Conservation (phyloP, 2,113 vertebrate species). For the Crotalus tigris region DNA sequence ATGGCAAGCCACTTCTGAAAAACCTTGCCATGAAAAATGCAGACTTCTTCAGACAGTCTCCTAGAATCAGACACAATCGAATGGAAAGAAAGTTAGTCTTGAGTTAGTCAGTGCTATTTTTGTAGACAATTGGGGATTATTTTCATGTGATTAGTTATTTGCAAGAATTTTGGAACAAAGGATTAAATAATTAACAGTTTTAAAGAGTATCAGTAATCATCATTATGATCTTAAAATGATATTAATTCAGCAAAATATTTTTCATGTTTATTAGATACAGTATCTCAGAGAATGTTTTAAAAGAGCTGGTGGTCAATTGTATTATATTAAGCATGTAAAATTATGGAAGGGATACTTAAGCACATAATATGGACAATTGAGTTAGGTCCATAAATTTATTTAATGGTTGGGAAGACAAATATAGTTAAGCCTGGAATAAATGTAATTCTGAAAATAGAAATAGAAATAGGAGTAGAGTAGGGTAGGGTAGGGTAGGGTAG, state of each 20-base stretch:
- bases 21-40: too few relatives aligned
- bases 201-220: neutral
- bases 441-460: neutral
- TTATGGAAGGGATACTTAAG: neutral
- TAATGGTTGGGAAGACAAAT: neutral
- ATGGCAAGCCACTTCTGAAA: too few relatives aligned
- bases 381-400: neutral
- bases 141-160: neutral
- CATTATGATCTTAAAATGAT: neutral
- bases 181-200: neutral
- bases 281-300: neutral
- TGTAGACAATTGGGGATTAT: neutral
- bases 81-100: too few relatives aligned
- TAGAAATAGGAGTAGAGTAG: too few relatives aligned
- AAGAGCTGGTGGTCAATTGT: neutral
- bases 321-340: neutral
- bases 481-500: too few relatives aligned
- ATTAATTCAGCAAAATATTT: neutral
- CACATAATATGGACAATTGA: neutral
- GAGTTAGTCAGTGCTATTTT: neutral
- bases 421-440: neutral
- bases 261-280: neutral
- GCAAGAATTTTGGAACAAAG: neutral
- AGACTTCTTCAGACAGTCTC: too few relatives aligned
- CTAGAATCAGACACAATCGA: too few relatives aligned